Evolutionary conservation across 2,113 vertebrate genomes (phyloP), one percentile per base, ranked within the genome.

Genomic region (Onychostruthus taczanowskii): DNA sequence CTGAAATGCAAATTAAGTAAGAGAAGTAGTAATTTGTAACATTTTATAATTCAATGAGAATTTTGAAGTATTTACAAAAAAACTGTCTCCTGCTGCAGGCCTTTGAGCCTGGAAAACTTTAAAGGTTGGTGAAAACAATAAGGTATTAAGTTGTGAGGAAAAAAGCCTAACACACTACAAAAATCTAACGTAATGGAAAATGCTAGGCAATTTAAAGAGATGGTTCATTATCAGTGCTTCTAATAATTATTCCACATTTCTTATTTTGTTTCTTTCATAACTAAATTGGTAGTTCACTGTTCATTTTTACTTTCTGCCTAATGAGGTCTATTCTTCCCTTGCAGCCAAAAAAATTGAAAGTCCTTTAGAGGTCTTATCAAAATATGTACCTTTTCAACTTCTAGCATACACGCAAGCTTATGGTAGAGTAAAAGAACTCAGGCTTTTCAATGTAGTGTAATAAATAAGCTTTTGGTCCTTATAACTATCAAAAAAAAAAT

Each of bases 181-280:
- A 91, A 88, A 37, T 49, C 13, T 64, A 75, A 52, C 7, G 64
- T 37, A 89, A 85, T 35, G 49, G 49, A 89, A 87, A 82, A 78
- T 15, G 30, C 33, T 12, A 63, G 16, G 43, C 62, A 83, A 68
- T 69, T 64, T 64, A 64, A 87, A 93, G 31, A 77, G n/a, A 74
- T 21, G 44, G 21, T 81, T 77, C 56, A 46, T 52, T 79, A 61
- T 78, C 49, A 88, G 39, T 10, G 16, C 13, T 83, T 58, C n/a
- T 75, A 85, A 47, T 62, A 81, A 58, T 39, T 49, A 68, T 39
- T 85, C 39, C 6, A 8, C 39, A 43, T 68, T 74, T 90, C 49
- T 82, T 83, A 61, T 44, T 89, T 86, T 92, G 53, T 76, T 87
- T 80, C 73, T 92, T 92, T 84, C 68, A n/a, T 86, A 62, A 56